A percentile compares a stretch with the other conserved stretches of the same genome.
These are phyloP conservation scores for Synergus laeviventris DNA, from an alignment of 2,888 invertebrate species.

Conservation along the genomic window DNA sequence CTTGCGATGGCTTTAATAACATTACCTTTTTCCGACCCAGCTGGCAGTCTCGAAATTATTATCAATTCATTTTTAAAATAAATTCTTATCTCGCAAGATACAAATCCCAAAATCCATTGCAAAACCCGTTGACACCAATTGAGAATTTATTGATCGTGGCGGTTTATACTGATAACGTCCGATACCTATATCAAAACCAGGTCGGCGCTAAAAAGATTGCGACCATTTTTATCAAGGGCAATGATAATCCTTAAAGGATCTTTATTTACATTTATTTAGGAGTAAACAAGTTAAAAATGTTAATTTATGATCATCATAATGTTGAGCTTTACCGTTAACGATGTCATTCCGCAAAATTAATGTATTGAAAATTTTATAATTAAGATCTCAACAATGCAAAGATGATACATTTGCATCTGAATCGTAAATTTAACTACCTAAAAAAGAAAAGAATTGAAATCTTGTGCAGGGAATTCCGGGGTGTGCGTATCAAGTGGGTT, in stretches of 20 bases:
- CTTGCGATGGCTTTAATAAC: background rate
- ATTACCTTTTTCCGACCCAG: too few species aligned
- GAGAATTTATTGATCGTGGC: constrained; percentile 58
- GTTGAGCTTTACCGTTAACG: background rate
- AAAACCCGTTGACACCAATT: constrained; percentile 48
- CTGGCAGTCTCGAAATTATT: background rate
- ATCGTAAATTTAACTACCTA: constrained; percentile 23
- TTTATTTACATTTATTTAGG: too few species aligned
- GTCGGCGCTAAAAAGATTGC: constrained; percentile 47
- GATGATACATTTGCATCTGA: constrained; percentile 19
- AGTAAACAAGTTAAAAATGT: too few species aligned
- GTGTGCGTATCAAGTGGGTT: constrained; percentile 20
- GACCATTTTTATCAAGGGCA: background rate
- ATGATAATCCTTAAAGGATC: background rate
- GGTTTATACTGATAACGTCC: constrained; percentile 49
- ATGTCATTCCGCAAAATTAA: background rate
- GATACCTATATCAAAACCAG: constrained; percentile 50
- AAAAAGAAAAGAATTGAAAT: constrained; percentile 27
- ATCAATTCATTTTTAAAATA: background rate
- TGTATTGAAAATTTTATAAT: constrained; percentile 12
- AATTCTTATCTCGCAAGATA: background rate
- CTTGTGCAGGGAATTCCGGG: constrained; percentile 17
- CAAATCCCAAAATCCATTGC: constrained; percentile 17
- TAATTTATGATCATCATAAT: background rate
- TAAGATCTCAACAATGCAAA: constrained; percentile 21